Conservation (phyloP, 35 echinoderm and acorn worm species). For the Anneissia japonica region DNA sequence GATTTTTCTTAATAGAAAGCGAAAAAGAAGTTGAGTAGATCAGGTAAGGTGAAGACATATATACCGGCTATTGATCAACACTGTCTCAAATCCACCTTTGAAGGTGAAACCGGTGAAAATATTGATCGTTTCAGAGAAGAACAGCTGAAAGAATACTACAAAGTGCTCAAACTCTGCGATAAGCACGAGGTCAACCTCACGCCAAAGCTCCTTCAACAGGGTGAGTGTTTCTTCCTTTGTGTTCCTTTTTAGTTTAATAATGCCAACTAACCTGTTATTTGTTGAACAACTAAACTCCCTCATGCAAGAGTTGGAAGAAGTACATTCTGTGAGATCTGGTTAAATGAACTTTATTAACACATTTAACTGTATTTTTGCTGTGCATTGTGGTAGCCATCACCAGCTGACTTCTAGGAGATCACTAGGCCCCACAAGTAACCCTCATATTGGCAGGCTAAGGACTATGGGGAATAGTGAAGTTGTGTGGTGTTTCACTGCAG, state of each 20-base stretch:
- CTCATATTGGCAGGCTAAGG: too few relatives aligned
- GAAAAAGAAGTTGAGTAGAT: not conserved
- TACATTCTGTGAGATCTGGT: too few relatives aligned
- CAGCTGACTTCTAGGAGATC: too few relatives aligned
- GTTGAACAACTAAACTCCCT: too few relatives aligned
- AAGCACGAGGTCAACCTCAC: constrained; percentile 56
- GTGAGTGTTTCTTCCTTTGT: too few relatives aligned
- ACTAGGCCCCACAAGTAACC: too few relatives aligned
- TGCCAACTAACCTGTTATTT: too few relatives aligned
- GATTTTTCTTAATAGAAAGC: not conserved
- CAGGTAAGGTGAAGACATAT: constrained; percentile 56
- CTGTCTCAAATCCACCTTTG: constrained; percentile 49
- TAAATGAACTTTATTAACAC: not conserved
- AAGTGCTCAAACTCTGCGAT: constrained; percentile 69
- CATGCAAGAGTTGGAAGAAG: too few relatives aligned
- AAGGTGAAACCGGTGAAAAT: constrained; percentile 34
- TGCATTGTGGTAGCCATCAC: not conserved
- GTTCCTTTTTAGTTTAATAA: too few relatives aligned
- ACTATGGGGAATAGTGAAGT: too few relatives aligned
- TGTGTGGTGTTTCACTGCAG: too few relatives aligned
- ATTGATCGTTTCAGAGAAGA: constrained; percentile 78
- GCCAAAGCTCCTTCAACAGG: constrained; percentile 71
- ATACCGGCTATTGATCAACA: constrained; percentile 71
- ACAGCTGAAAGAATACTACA: constrained; percentile 78
- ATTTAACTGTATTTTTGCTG: not conserved